These are phyloP conservation scores for Hapalemur alaotrensis DNA, from an alignment of 2,797 vertebrate genomes.

Conservation along the genomic window DNA sequence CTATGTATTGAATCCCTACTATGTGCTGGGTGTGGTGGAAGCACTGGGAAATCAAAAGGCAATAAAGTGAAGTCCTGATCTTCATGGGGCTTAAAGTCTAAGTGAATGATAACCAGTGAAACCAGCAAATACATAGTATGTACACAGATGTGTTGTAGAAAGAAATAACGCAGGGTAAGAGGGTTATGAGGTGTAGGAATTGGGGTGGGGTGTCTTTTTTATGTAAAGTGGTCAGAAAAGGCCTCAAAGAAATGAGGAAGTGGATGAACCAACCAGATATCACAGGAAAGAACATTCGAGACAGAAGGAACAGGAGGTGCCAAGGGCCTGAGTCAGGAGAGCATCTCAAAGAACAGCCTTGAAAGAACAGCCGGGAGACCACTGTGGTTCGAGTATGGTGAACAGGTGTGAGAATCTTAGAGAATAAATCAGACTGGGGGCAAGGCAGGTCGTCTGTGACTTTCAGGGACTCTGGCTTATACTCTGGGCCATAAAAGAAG, in stretches of 20 bases:
- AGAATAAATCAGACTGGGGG: background rate
- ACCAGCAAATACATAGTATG: background rate
- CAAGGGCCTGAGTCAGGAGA: background rate
- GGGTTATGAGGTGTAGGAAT: background rate
- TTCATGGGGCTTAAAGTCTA: background rate
- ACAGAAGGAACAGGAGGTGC: background rate
- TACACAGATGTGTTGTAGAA: too few relatives aligned
- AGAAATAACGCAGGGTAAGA: background rate
- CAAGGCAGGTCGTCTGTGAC: background rate
- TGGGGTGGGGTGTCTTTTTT: accelerated
- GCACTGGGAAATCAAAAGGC: background rate
- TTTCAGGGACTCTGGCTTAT: background rate
- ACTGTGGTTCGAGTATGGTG: background rate
- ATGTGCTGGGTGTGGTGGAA: background rate
- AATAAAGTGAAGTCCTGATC: background rate
- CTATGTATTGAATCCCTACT: background rate
- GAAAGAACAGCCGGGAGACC: background rate
- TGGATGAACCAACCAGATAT: background rate
- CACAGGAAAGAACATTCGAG: background rate
- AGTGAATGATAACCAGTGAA: background rate
- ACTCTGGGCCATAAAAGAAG: background rate
- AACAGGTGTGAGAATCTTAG: background rate
- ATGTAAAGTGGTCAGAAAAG: background rate
- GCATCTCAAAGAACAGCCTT: background rate
- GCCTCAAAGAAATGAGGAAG: background rate